Evolutionary conservation across 2,113 vertebrate species (phyloP).

Genomic region (Microcebus ravelobensis): DNA sequence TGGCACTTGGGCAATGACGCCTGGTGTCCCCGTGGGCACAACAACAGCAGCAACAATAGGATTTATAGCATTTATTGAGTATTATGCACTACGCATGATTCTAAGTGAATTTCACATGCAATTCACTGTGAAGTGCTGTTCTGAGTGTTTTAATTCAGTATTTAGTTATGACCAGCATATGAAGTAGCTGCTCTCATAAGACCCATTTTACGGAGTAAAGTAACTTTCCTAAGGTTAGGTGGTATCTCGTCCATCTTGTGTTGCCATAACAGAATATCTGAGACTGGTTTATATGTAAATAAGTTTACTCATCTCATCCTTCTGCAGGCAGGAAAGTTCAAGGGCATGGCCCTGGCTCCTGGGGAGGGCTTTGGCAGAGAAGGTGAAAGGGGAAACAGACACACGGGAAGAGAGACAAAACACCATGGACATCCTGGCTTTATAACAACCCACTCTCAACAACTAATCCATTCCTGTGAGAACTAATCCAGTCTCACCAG

Average conservation of each 20-base stretch:
- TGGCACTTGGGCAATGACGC: neutral
- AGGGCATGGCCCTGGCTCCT: neutral
- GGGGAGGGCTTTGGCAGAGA: neutral
- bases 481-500: neutral
- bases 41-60: neutral
- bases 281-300: neutral
- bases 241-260: neutral
- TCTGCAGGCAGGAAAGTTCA: neutral
- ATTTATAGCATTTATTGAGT: neutral
- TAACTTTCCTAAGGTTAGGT: neutral
- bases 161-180: neutral
- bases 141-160: neutral
- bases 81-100: neutral
- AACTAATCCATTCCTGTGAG: neutral
- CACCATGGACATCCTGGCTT: neutral
- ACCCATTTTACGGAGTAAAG: neutral
- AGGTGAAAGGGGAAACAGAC: neutral
- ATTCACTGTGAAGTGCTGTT: neutral
- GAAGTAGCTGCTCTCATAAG: neutral
- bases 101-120: neutral
- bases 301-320: neutral
- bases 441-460: neutral
- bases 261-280: neutral
- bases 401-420: neutral
- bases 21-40: neutral